Percentiles rank a stretch among this genome's conserved stretches.
Evolutionary conservation across 2,888 invertebrate genomes (phyloP).

Genomic region (Cephus pygmeus): DNA sequence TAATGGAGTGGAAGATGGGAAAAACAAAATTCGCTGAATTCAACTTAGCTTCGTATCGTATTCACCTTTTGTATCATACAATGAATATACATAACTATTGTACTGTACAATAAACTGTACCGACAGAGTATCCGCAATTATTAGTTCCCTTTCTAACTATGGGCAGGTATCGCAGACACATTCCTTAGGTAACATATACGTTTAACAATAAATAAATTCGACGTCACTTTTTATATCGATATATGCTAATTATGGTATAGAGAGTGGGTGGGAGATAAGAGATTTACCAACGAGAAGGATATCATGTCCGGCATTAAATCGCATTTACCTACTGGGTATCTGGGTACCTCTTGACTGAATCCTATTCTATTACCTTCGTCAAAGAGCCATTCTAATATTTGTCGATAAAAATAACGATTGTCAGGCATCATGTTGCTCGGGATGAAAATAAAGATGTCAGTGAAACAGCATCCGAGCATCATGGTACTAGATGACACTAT

Average conservation of each 20-base stretch:
- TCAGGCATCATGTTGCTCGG: not conserved
- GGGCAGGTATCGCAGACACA: not conserved
- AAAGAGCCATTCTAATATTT: not conserved
- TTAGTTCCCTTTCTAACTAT: not conserved
- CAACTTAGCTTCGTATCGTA: not conserved
- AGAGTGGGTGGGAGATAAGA: not conserved
- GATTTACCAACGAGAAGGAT: not conserved
- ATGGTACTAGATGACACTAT: not conserved
- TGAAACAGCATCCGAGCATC: not conserved
- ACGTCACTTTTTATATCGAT: not conserved
- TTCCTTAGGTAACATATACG: not conserved
- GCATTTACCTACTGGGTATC: not conserved
- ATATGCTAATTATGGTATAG: not conserved
- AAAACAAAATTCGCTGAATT: not conserved
- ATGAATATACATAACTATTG: conserved; percentile 12
- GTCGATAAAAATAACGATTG: not conserved
- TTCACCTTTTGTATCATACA: conserved; percentile 28
- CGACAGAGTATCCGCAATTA: conserved; percentile 10
- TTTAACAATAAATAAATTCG: not conserved
- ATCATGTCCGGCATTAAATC: not conserved
- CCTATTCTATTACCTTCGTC: not conserved
- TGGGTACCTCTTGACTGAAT: not conserved
- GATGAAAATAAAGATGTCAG: not conserved
- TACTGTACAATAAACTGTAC: conserved; percentile 25
- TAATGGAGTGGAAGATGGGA: not conserved